A percentile compares a stretch with the other conserved stretches of the same genome.
Conservation (phyloP, 92 coral and sea anemone genomes). For the Pocillopora grandis region DNA sequence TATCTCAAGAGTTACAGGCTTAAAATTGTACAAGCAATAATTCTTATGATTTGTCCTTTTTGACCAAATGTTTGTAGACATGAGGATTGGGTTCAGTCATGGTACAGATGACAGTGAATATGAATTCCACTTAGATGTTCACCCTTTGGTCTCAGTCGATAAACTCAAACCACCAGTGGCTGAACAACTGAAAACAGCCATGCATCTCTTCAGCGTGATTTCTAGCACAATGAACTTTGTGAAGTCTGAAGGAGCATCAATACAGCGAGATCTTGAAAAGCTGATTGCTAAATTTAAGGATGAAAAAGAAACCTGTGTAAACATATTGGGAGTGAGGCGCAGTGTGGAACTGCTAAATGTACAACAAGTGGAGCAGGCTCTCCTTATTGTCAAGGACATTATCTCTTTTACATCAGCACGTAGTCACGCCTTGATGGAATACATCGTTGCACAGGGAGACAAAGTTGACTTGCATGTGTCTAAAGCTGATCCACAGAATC, state of each 20-base stretch:
- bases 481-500: constrained; percentile 75
- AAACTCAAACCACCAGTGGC: constrained; percentile 74
- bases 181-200: constrained; percentile 68
- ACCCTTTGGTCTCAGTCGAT: constrained; percentile 81
- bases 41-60: no score
- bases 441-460: constrained; percentile 91
- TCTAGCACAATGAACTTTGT: constrained; percentile 80
- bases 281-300: constrained; percentile 67
- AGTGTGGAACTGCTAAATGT: constrained; percentile 83
- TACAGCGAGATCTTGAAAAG: constrained; percentile 73
- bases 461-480: constrained; percentile 87
- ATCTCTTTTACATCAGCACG: constrained; percentile 59
- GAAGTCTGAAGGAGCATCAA: constrained; percentile 66
- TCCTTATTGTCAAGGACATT: constrained; percentile 86
- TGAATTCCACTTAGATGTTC: constrained; percentile 87
- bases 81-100: constrained; percentile 94
- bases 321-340: constrained; percentile 73
- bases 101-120: constrained; percentile 79
- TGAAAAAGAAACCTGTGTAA: constrained; percentile 56
- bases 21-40: not conserved
- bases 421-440: constrained; percentile 82
- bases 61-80: constrained; percentile 52
- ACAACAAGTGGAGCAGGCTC: constrained; percentile 91
- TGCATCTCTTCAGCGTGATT: constrained; percentile 70
- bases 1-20: no score